Evolutionary conservation across 2,113 vertebrate species (phyloP), one percentile per base, ranked within the genome.

Genomic region (Gasterosteus nipponicus): DNA sequence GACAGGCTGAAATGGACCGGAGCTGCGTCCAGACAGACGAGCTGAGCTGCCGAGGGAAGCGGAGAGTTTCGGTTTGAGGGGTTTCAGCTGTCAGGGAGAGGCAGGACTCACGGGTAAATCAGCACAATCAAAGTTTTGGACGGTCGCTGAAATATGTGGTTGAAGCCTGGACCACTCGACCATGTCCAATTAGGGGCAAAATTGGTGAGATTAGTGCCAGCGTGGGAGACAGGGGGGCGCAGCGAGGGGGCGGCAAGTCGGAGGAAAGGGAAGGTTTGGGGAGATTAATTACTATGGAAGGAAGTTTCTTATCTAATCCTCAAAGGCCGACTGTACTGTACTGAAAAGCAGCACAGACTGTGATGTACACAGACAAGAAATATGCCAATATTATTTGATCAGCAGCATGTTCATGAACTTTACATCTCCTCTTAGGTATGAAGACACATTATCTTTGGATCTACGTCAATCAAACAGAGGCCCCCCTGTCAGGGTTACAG

Each of bases 121-220:
- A 77, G 56, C 69, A 22, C 57, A 64, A 75, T 76, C 77, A 73
- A 82, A 63, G 74, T 83, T 87, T 66, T 51, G 46, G 72, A 44
- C 62, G 18, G 38, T 46, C 44, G 18, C 68, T 58, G 56, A 79
- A 83, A 72, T 63, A 70, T 63, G 70, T 60, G 59, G 0, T 9
- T 31, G 59, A 75, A 70, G 78, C 71, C 64, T 65, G 59, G 54
- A 67, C 75, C 73, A 63, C 57, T 78, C 69, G 33, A 81, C 90
- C 78, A 78, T 90, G 89, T 89, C 91, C 91, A 92, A 90, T 92
- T 93, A 93, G 86, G 91, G 81, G 74, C 81, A 87, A 26, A 83
- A 88, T 88, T 85, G 76, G 78, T 70, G 77, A 86, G 85, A 89
- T 90, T 92, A 90, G 80, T 72, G 71, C 72, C 80, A 57, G 84